Base-by-base conservation (phyloP, 2,797 vertebrate species). In the Acanthurus tractus region DNA sequence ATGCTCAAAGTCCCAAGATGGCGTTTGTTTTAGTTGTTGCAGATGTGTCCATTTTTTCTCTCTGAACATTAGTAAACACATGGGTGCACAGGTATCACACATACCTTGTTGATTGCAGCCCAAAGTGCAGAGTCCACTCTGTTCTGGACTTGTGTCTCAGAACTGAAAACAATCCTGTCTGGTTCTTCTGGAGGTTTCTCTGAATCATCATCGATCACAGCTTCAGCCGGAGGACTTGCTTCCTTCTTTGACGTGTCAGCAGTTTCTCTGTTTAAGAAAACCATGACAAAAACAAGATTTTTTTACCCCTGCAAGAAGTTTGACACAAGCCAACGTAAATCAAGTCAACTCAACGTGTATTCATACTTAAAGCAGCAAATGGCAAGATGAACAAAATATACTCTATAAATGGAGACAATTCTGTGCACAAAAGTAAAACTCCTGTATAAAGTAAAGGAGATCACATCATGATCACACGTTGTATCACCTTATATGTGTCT, bases 91-190 rank as follows among this genome's bases (percentile, higher is more conserved):
- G 29, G 29, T 34, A 29, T 29, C 25, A 29, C 25, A 25, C 25
- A 3, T 29, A 34, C 62, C 74, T 72, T 45, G 5, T 71, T 67
- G 25, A 76, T 69, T 15, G 1, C 48, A 48, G 83, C 53, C 75
- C 74, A 50, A 5, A 75, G 23, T 11, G 18, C 50, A 36, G 56
- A 61, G n/a, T 70, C 40, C 52, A 6, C 34, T 49, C 53, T 45
- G 42, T 2, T 22, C 54, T 65, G 62, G n/a, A 22, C 8, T 34
- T 36, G n/a, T 40, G 56, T 14, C 6, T 18, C 25, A 23, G 70
- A 20, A 42, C 17, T 29, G 53, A 55, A 55, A 49, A 0, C 7
- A 23, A 15, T 56, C 38, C 15, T 48, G 1, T 59, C 59, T 13
- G 17, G 52, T 2, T 46, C 57, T 2, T 44, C 69, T 42, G 53